phyloP scores from a whole-genome alignment of 2,113 vertebrate species.

The Oreochromis niloticus region DNA sequence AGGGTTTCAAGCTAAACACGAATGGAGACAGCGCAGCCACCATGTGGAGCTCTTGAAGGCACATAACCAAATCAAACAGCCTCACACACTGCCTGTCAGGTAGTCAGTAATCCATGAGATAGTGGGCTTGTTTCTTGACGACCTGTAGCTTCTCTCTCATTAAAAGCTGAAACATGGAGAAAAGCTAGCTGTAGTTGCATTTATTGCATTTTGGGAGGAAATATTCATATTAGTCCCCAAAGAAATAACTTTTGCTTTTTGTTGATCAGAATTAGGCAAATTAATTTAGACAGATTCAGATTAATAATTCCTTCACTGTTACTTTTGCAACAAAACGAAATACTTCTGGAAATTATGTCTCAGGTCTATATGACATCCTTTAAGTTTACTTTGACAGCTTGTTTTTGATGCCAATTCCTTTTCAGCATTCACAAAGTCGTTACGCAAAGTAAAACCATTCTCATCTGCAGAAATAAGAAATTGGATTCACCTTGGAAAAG shows the following conservation, averaged over 20 bases:
- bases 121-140: too few species aligned
- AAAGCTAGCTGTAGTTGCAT: not conserved
- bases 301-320: not conserved
- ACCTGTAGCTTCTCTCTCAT: not conserved
- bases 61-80: too few species aligned
- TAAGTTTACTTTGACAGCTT: not conserved
- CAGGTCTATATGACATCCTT: not conserved
- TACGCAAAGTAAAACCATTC: not conserved
- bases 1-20: too few species aligned
- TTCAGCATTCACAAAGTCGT: not conserved
- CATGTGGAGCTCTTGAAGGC: too few species aligned
- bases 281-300: not conserved
- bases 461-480: not conserved
- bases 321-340: not conserved
- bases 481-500: not conserved
- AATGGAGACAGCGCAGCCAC: too few species aligned
- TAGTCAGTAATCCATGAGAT: too few species aligned
- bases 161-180: not conserved
- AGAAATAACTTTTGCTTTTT: not conserved
- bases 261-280: not conserved
- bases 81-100: too few species aligned
- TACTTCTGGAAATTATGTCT: not conserved
- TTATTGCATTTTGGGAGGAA: not conserved
- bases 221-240: not conserved
- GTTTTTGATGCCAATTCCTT: not conserved